phyloP scores from a whole-genome alignment of 2,797 vertebrate genomes.

The Sebastes minor region DNA sequence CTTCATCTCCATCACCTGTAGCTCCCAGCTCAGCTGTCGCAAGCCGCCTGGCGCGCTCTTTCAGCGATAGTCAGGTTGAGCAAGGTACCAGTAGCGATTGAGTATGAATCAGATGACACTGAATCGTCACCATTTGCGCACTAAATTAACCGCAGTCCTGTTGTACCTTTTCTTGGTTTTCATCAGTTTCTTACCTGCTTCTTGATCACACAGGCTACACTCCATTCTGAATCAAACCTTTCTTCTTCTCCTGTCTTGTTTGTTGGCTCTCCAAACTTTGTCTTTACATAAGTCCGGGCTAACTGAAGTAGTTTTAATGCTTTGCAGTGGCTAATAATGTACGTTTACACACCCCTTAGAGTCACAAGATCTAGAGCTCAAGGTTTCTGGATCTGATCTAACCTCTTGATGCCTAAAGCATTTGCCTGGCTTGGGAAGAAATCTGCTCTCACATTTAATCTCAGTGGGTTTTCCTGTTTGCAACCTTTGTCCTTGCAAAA shows the following conservation, averaged over 20 bases:
- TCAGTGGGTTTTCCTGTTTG: slow-evolving; percentile 44
- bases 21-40: slow-evolving; percentile 91
- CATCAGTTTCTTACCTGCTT: slow-evolving; percentile 34
- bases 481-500: slow-evolving; percentile 30
- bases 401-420: background rate
- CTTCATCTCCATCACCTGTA: slow-evolving; percentile 85
- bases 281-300: slow-evolving; percentile 10
- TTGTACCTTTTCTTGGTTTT: slow-evolving; percentile 10
- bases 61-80: slow-evolving; percentile 90
- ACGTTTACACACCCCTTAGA: background rate
- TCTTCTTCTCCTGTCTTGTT: slow-evolving; percentile 10
- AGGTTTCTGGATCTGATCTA: slow-evolving; percentile 11
- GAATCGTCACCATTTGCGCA: slow-evolving; percentile 17
- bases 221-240: slow-evolving; percentile 34
- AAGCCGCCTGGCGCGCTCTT: slow-evolving; percentile 90
- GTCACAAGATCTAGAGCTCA: slow-evolving; percentile 12
- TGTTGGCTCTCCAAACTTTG: slow-evolving; percentile 13
- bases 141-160: slow-evolving; percentile 30
- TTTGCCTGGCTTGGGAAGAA: slow-evolving; percentile 30
- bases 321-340: slow-evolving; percentile 20
- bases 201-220: slow-evolving; percentile 42
- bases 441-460: slow-evolving; percentile 23
- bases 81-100: slow-evolving; percentile 77
- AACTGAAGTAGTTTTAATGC: slow-evolving; percentile 24
- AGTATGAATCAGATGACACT: slow-evolving; percentile 25